Conservation (phyloP, 2,113 vertebrate genomes). For the Pangasianodon hypophthalmus region DNA sequence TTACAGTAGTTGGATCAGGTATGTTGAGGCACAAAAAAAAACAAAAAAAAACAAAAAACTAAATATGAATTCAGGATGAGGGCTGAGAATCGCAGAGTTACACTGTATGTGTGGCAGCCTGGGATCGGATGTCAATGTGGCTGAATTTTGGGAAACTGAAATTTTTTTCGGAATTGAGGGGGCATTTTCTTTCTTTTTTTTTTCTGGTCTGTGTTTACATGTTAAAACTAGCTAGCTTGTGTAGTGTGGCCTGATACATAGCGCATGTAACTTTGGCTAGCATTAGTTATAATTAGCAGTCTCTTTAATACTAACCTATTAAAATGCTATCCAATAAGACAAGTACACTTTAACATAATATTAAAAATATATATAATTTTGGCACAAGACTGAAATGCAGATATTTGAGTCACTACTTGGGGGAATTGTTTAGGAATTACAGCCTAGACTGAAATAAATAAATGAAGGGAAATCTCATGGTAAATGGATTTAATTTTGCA, state of each 20-base stretch:
- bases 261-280: background rate
- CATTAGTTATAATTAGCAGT: background rate
- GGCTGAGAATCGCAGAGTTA: background rate
- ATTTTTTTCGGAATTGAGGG: background rate
- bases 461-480: background rate
- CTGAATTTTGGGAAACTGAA: background rate
- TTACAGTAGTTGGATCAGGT: background rate
- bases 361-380: background rate
- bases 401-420: background rate
- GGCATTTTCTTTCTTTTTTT: background rate
- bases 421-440: background rate
- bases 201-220: background rate
- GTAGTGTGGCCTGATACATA: background rate
- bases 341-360: background rate
- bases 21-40: background rate
- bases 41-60: background rate
- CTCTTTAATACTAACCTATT: background rate
- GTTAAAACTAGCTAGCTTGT: background rate
- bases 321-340: background rate
- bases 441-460: background rate
- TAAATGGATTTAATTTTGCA: background rate
- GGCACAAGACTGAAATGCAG: background rate
- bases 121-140: background rate
- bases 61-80: background rate
- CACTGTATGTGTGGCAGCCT: background rate